These are phyloP conservation scores for Glossophaga mutica DNA, from an alignment of 2,797 vertebrate species.

Conservation along the genomic window DNA sequence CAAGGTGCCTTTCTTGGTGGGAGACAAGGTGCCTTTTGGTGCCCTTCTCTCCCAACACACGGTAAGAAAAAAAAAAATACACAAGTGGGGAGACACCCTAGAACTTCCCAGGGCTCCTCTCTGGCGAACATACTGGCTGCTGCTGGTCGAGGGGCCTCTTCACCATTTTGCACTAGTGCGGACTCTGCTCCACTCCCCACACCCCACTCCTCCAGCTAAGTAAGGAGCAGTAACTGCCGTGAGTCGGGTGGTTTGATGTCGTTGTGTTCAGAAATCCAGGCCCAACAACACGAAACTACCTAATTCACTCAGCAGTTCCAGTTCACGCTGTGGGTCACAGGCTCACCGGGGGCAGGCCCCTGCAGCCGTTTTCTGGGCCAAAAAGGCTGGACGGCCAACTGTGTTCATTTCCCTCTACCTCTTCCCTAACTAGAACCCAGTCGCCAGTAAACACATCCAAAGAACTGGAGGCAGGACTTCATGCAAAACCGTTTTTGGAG, in stretches of 20 bases:
- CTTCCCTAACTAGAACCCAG: constrained; percentile 57
- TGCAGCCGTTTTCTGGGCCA: constrained; percentile 67
- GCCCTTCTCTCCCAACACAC: not conserved
- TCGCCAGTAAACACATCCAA: constrained; percentile 76
- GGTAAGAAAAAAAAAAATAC: not conserved
- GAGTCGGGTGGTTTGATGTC: constrained; percentile 91
- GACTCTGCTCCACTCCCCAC: not conserved
- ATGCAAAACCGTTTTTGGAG: not conserved
- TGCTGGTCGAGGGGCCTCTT: not conserved
- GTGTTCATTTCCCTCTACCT: constrained; percentile 7
- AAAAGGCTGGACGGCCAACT: constrained; percentile 52
- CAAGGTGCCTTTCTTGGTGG: not conserved
- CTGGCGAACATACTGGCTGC: not conserved
- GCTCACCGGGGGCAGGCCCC: constrained; percentile 48
- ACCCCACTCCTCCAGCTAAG: constrained; percentile 26
- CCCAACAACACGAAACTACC: constrained; percentile 96
- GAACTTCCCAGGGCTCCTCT: not conserved
- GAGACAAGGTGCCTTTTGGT: not conserved
- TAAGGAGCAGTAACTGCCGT: constrained; percentile 83
- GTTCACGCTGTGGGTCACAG: constrained; percentile 77
- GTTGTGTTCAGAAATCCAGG: constrained; percentile 87
- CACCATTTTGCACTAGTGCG: not conserved
- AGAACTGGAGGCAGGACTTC: constrained; percentile 57
- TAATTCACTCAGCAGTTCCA: constrained; percentile 88
- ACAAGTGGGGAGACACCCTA: not conserved